Evolutionary conservation across 2,888 invertebrate species (phyloP).

Genomic region (Oxyteleia sp.): DNA sequence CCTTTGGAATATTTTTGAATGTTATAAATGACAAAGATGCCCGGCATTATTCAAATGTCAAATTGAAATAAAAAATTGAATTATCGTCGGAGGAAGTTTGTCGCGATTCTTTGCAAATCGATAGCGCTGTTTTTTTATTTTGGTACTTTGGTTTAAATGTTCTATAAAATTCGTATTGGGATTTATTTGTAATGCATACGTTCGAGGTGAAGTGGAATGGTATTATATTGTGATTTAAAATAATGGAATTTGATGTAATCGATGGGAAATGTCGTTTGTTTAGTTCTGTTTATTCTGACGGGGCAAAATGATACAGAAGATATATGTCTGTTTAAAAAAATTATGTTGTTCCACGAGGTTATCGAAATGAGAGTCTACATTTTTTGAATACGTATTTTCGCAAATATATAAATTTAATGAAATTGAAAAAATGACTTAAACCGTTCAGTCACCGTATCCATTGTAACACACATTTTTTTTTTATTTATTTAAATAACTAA

Average conservation of each 20-base stretch:
- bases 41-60: conserved; percentile 47
- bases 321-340: too few species aligned
- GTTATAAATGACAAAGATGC: conserved; percentile 45
- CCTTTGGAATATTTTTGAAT: conserved; percentile 50
- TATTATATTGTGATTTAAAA: background rate
- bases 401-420: too few species aligned
- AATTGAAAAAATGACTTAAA: too few species aligned
- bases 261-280: background rate
- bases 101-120: conserved; percentile 35
- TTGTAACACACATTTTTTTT: too few species aligned
- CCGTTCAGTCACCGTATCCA: too few species aligned
- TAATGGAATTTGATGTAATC: background rate
- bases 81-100: conserved; percentile 32
- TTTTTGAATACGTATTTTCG: background rate
- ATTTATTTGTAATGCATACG: background rate
- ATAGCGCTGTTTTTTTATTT: conserved; percentile 18
- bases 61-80: conserved; percentile 54
- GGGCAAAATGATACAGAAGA: too few species aligned
- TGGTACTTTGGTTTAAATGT: conserved; percentile 4
- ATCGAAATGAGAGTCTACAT: too few species aligned
- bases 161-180: conserved; percentile 30
- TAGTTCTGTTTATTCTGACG: background rate
- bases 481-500: too few species aligned
- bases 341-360: too few species aligned
- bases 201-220: background rate